phyloP scores from a whole-genome alignment of 53 echinoderm and acorn worm species.

The Luidia sarsii region DNA sequence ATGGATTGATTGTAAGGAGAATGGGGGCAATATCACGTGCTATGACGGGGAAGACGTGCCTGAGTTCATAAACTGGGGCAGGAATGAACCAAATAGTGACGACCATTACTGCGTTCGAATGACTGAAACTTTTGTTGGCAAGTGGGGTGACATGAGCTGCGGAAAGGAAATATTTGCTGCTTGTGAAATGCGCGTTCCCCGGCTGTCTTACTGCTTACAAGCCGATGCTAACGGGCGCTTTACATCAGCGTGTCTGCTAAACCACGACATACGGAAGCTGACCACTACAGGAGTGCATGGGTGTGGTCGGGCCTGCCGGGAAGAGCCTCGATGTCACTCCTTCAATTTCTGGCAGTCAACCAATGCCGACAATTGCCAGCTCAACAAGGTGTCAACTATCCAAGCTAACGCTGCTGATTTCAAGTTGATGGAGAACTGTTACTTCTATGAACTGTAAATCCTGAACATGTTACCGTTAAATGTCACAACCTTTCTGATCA shows the following conservation, averaged over 20 bases:
- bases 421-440: background rate
- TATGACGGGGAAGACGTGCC: no score
- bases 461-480: no score
- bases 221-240: background rate
- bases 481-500: no score
- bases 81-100: background rate
- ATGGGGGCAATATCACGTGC: background rate
- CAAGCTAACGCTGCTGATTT: background rate
- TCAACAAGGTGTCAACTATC: background rate
- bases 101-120: background rate
- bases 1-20: constrained; percentile 1
- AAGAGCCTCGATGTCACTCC: constrained; percentile 13
- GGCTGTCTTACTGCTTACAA: background rate
- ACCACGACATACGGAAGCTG: background rate
- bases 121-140: background rate
- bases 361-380: background rate
- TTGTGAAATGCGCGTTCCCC: background rate
- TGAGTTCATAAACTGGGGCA: no score
- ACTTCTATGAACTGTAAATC: background rate
- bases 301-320: constrained; percentile 6
- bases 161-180: background rate
- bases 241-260: background rate
- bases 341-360: background rate
- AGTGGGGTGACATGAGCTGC: background rate
- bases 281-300: background rate